Evolutionary conservation across 2,888 invertebrate species (phyloP), one percentile per base, ranked within the genome.

Genomic region (Leucania comma): DNA sequence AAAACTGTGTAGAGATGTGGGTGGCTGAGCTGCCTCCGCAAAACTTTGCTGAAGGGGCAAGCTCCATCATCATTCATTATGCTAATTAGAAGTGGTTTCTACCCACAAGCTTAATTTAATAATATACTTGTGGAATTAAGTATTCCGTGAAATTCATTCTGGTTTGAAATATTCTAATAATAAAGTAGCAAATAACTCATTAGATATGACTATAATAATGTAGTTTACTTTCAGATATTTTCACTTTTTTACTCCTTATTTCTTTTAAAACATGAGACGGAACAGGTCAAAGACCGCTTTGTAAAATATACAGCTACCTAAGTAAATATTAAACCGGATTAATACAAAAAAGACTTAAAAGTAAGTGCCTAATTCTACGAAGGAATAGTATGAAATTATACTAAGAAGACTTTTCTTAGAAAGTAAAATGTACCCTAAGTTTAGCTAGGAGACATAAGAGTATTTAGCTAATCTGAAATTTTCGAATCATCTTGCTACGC

Each of bases 81-180:
- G 24, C 8, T 72, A 72, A 78, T 61, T 71, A 78, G 60, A 14
- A 24, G n/a, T 1, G 35, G 57, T 29, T 51, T 38, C 50, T 3
- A 46, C 26, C 26, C 24, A 72, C 60, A 35, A 38, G 0, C 46
- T 57, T n/a, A 29, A 67, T 53, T 61, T 53, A 32, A 32, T 51
- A 5, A 57, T 35, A 51, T 29, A 70, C 22, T 54, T 6, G 38
- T 32, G 10, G 0, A 1, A 32, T 38, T 1, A 26, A 48, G 8
- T 32, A 56, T 26, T 32, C 22, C 9, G 9, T 32, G 17, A 70
- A 56, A 60, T n/a, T 29, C 9, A 46, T 58, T 57, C 12, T 12
- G 14, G 4, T 26, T 42, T 38, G 46, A 46, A 29, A 20, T 26
- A 38, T 24, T 64, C 17, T 42, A 20, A 42, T 42, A 42, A 42